A percentile compares a stretch with the other conserved stretches of the same genome.
These are phyloP conservation scores for Parnassius mnemosyne DNA, from an alignment of 2,888 invertebrate species.

Conservation along the genomic window DNA sequence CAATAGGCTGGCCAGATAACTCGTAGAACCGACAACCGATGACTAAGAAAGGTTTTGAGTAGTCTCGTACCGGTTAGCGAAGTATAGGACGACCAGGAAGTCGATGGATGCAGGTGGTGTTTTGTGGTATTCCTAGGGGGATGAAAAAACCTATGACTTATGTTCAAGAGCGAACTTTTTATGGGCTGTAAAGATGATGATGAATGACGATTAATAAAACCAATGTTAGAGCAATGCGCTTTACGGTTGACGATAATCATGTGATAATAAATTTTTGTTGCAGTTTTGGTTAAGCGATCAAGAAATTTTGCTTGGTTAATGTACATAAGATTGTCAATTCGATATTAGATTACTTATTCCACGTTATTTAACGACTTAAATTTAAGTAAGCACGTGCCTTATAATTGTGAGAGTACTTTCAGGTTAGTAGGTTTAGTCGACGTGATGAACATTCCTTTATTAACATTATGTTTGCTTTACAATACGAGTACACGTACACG, in stretches of 20 bases:
- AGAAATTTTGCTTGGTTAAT: conserved; percentile 34
- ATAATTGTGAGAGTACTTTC: conserved; percentile 62
- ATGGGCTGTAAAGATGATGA: too few relatives aligned
- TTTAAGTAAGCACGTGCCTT: conserved; percentile 56
- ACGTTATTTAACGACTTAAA: conserved; percentile 28
- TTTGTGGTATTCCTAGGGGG: too few relatives aligned
- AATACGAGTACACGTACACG: conserved; percentile 44
- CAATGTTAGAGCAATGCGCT: conserved; percentile 8
- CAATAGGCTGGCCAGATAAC: too few relatives aligned
- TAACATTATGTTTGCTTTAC: conserved; percentile 56
- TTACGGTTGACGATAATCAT: conserved; percentile 13
- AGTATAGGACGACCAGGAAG: too few relatives aligned
- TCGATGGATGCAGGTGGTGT: too few relatives aligned
- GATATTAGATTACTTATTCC: conserved; percentile 30
- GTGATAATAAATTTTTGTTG: conserved; percentile 28
- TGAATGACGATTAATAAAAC: conserved; percentile 3
- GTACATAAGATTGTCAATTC: conserved; percentile 60
- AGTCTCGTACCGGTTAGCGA: too few relatives aligned
- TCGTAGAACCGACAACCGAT: too few relatives aligned
- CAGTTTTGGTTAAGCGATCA: conserved; percentile 2
- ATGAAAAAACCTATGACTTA: too few relatives aligned
- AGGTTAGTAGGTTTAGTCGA: conserved; percentile 51
- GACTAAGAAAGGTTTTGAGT: too few relatives aligned
- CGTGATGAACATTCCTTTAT: conserved; percentile 75
- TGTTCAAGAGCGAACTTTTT: too few relatives aligned